phyloP scores from a whole-genome alignment of 2,113 vertebrate genomes.

The Coptodon rendalli region DNA sequence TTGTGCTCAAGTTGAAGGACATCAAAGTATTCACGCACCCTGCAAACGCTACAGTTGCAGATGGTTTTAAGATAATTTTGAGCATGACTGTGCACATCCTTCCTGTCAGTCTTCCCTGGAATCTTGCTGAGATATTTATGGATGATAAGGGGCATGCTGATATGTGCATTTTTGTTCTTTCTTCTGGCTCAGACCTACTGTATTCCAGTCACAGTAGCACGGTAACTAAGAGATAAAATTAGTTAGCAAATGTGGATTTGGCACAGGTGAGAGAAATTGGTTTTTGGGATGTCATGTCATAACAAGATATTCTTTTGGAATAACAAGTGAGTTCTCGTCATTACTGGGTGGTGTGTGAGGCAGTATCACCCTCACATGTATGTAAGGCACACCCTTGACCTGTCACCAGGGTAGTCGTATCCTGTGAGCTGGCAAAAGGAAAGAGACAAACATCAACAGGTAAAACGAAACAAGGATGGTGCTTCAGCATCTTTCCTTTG shows the following conservation, averaged over 20 bases:
- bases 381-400: conserved; percentile 24
- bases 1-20: conserved; percentile 1
- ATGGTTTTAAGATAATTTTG: neutral
- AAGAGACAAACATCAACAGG: conserved; percentile 4
- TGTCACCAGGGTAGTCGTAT: conserved; percentile 18
- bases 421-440: conserved; percentile 20
- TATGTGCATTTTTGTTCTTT: neutral
- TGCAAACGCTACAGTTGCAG: neutral
- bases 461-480: neutral
- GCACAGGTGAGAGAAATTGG: neutral
- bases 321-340: neutral
- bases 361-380: conserved; percentile 11
- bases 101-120: neutral
- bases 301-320: neutral
- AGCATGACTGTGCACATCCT: neutral
- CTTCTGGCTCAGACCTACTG: neutral
- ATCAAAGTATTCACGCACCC: neutral
- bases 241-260: conserved; percentile 8
- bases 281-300: neutral
- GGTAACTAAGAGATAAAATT: conserved; percentile 13
- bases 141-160: neutral
- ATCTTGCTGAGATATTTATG: conserved; percentile 2
- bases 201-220: neutral
- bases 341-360: neutral
- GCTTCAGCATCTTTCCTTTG: neutral